Evolutionary conservation across 2,888 invertebrate species (phyloP), one percentile per base, ranked within the genome.

Genomic region (Drosophila pseudotalamancana): DNA sequence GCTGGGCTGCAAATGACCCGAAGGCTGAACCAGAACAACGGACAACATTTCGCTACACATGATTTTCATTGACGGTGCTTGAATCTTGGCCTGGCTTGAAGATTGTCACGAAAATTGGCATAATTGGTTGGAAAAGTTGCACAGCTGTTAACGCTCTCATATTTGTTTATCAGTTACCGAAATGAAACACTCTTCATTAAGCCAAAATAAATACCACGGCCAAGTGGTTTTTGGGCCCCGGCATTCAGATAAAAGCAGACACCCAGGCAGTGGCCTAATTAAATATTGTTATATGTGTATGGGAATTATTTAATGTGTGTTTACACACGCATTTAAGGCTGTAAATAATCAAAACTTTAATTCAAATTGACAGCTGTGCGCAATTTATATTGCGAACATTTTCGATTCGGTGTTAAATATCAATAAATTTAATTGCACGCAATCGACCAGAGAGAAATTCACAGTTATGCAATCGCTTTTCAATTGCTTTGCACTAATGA

Each of bases 161-260:
- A 81, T 81, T 81, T 81, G 87, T 77, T 81, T 83, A 82, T 82
- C 86, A 80, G 79, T 72, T 81, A 54, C 56, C 27, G 34, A 45
- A 48, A 48, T n/a, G 62, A 43, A 59, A 39, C 57, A 55, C 73
- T 71, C 74, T 80, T 81, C 84, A 81, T 81, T 81, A 81, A 69
- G 74, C 68, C 84, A 84, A 87, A 80, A 77, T 83, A 81, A 81
- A 81, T 81, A 81, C 60, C 55, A 76, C 51, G 77, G 62, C 77
- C 74, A 83, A 81, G 70, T 86, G 86, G 83, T 60, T 75, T 73
- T 49, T 46, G 39, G 46, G 21, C 34, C 23, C 8, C 11, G 29
- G n/a, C n/a, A n/a, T n/a, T 12, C 75, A 51, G 75, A 72, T 74
- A 57, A 74, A 61, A 49, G 60, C 55, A 21, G 9, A 11, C 32